Evolutionary conservation across 2,888 invertebrate genomes (phyloP).

Genomic region (Cybosia mesomella): DNA sequence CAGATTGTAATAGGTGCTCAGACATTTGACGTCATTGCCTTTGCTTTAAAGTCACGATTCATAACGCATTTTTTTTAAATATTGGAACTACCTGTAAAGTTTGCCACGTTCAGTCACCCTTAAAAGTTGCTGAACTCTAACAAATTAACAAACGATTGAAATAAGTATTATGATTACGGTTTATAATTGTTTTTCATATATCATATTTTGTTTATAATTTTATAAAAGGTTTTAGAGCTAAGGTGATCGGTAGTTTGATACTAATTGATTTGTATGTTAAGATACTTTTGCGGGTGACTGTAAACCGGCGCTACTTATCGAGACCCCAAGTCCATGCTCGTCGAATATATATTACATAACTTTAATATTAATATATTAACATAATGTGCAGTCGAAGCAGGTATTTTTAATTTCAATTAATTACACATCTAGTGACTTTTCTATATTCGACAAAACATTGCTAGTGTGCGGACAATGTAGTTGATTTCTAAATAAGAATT

Average conservation of each 20-base stretch:
- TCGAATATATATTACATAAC: slow-evolving; percentile 41
- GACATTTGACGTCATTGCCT: neutral
- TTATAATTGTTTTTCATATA: neutral
- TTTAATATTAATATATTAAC: slow-evolving; percentile 51
- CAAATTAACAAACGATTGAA: too few species aligned
- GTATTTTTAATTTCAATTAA: slow-evolving; percentile 50
- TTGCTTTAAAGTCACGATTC: neutral
- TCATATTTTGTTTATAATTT: too few species aligned
- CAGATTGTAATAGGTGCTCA: neutral
- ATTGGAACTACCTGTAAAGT: neutral
- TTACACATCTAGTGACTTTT: slow-evolving; percentile 68
- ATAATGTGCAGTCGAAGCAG: slow-evolving; percentile 68
- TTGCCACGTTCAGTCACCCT: neutral
- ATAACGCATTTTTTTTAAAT: neutral
- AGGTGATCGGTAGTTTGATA: neutral
- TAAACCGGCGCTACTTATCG: slow-evolving; percentile 3
- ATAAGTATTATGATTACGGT: too few species aligned
- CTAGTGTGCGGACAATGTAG: slow-evolving; percentile 63
- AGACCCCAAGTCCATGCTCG: slow-evolving; percentile 23
- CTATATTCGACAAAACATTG: slow-evolving; percentile 57
- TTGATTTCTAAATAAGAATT: slow-evolving; percentile 35
- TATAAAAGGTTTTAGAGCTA: too few species aligned
- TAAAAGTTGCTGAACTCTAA: neutral
- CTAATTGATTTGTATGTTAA: neutral
- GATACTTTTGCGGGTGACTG: neutral